phyloP scores from a whole-genome alignment of 2,797 vertebrate species.

The Gymnothorax reevesii region DNA sequence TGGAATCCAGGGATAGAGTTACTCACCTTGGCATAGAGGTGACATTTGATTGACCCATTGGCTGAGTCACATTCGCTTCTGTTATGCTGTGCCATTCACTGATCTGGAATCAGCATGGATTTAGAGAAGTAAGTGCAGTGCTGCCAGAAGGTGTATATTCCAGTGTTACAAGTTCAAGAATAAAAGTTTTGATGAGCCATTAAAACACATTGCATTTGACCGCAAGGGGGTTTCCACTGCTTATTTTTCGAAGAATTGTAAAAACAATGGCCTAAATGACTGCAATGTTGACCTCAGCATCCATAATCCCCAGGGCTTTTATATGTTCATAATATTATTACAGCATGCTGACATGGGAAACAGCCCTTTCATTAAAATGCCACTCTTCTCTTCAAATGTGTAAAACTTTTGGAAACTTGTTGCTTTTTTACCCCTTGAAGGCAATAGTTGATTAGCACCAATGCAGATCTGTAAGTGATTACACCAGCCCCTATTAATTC shows the following conservation, averaged over 20 bases:
- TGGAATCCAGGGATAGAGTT: too few species aligned
- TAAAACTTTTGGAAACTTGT: conserved; percentile 11
- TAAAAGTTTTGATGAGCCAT: background rate
- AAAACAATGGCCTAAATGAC: conserved; percentile 5
- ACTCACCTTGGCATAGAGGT: background rate
- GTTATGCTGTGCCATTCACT: background rate
- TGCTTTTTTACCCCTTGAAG: background rate
- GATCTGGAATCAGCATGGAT: background rate
- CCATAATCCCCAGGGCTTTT: background rate
- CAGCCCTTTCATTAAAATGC: conserved; percentile 30
- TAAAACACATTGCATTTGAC: background rate
- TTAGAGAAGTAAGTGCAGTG: background rate
- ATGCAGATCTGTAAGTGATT: background rate
- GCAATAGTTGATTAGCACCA: conserved; percentile 13
- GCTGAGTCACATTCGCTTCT: background rate
- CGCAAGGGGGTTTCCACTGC: background rate
- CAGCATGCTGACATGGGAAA: background rate
- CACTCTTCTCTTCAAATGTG: background rate
- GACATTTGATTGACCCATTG: background rate
- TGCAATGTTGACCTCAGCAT: conserved; percentile 8
- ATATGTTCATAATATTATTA: conserved; percentile 19
- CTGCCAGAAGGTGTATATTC: background rate
- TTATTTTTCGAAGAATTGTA: conserved; percentile 5
- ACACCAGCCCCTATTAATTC: background rate
- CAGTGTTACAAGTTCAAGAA: background rate